Evolutionary conservation across 2,888 invertebrate species (phyloP).

Genomic region (Stenoptilia bipunctidactyla): DNA sequence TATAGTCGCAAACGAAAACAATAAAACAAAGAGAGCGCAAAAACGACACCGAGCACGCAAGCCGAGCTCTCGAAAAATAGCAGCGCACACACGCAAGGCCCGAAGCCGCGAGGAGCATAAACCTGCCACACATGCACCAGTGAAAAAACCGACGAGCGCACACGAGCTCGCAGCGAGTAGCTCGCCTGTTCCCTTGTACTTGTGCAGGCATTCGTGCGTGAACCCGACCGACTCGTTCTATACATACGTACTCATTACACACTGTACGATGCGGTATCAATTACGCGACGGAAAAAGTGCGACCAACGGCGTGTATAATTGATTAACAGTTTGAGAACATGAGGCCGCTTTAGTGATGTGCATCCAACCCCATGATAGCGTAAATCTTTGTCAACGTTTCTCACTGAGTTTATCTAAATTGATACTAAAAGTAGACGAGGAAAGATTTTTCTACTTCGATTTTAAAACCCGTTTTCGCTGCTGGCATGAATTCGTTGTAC

Average conservation of each 20-base stretch:
- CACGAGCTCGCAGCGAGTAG: conserved; percentile 29
- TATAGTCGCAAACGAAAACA: conserved; percentile 47
- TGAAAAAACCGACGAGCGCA: conserved; percentile 34
- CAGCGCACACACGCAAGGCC: conserved; percentile 37
- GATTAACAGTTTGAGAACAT: conserved; percentile 58
- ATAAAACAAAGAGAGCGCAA: conserved; percentile 56
- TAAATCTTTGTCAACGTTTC: no score
- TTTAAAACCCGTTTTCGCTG: neutral
- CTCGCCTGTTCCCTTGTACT: conserved; percentile 32
- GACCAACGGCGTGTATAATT: conserved; percentile 59
- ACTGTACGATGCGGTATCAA: conserved; percentile 47
- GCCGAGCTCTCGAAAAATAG: conserved; percentile 49
- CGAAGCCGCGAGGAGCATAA: conserved; percentile 17
- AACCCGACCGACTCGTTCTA: conserved; percentile 32
- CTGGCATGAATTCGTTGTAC: neutral
- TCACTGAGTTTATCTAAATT: no score
- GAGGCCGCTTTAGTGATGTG: conserved; percentile 21
- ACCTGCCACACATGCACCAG: conserved; percentile 31
- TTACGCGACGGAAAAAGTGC: conserved; percentile 58
- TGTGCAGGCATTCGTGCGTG: conserved; percentile 53
- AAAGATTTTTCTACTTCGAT: no score
- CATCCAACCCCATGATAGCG: no score
- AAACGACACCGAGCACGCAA: conserved; percentile 52
- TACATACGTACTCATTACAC: conserved; percentile 19
- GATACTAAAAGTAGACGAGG: no score